Conservation (phyloP, 2,888 invertebrate species). For the Nemurella pictetii region DNA sequence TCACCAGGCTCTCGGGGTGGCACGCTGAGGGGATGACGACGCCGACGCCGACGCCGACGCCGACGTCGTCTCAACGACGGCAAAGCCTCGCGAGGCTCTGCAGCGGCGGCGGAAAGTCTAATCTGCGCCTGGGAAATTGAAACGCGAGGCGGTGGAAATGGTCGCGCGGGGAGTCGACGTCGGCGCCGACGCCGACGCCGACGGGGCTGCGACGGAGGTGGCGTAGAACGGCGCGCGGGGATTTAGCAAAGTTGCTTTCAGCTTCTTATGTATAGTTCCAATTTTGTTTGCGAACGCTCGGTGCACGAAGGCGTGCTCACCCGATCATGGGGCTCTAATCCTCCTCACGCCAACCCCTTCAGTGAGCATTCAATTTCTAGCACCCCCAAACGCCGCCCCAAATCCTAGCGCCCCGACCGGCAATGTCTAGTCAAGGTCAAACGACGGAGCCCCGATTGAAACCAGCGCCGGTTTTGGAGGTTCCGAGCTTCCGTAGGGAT, state of each 20-base stretch:
- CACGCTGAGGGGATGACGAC: not conserved
- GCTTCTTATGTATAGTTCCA: not conserved
- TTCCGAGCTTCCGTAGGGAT: too few relatives aligned
- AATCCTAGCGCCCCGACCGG: too few relatives aligned
- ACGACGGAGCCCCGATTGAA: too few relatives aligned
- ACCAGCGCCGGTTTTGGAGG: too few relatives aligned
- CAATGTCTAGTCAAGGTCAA: too few relatives aligned
- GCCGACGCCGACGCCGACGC: not conserved
- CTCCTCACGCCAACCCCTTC: too few relatives aligned
- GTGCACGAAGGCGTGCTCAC: too few relatives aligned
- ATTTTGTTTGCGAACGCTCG: not conserved
- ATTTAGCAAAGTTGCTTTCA: not conserved
- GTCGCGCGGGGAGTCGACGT: not conserved
- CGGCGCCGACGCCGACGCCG: not conserved
- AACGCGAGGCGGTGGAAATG: not conserved
- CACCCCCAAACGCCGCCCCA: too few relatives aligned
- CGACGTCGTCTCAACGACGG: too few relatives aligned
- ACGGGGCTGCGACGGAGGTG: not conserved
- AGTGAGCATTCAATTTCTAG: too few relatives aligned
- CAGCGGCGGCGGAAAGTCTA: not conserved
- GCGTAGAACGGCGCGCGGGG: not conserved
- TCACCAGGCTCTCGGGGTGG: not conserved
- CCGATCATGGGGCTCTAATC: too few relatives aligned
- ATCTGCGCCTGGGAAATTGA: conserved; percentile 1
- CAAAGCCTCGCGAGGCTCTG: too few relatives aligned